Evolutionary conservation across 1,140 invertebrate species (phyloP).

Genomic region (Trichogramma pretiosum): DNA sequence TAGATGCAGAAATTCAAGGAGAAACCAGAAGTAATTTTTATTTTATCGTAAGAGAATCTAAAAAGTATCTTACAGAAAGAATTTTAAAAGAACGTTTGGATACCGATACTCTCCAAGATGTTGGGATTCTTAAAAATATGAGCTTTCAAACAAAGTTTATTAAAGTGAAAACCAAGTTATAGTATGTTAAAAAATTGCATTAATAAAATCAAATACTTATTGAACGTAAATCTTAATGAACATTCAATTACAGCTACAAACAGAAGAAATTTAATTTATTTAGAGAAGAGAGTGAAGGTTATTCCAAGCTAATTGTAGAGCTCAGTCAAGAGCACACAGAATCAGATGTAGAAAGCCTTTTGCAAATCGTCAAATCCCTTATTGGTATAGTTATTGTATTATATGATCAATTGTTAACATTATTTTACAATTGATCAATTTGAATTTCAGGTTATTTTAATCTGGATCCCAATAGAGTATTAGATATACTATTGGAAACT

Average conservation of each 20-base stretch:
- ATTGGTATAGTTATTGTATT: no score
- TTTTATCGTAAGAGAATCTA: constrained; percentile 65
- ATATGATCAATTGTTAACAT: no score
- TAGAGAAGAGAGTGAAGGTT: constrained; percentile 97
- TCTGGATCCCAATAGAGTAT: constrained; percentile 94
- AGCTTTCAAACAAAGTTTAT: constrained; percentile 94
- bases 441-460: constrained; percentile 85
- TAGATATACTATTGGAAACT: constrained; percentile 93
- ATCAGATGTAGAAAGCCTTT: constrained; percentile 50
- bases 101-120: constrained; percentile 85
- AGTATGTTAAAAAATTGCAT: constrained; percentile 62
- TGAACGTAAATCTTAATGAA: constrained; percentile 4
- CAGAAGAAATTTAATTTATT: constrained; percentile 98
- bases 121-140: constrained; percentile 83
- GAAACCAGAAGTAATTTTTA: constrained; percentile 67
- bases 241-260: constrained; percentile 78
- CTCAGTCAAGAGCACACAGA: constrained; percentile 78
- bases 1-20: constrained; percentile 66
- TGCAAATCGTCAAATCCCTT: constrained; percentile 84
- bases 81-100: constrained; percentile 87
- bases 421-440: constrained; percentile 6
- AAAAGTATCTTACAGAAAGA: constrained; percentile 73
- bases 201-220: constrained; percentile 12
- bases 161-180: constrained; percentile 94
- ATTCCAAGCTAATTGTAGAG: constrained; percentile 95